Base-by-base conservation (phyloP, 2,888 invertebrate species). In the Therioaphis trifolii region DNA sequence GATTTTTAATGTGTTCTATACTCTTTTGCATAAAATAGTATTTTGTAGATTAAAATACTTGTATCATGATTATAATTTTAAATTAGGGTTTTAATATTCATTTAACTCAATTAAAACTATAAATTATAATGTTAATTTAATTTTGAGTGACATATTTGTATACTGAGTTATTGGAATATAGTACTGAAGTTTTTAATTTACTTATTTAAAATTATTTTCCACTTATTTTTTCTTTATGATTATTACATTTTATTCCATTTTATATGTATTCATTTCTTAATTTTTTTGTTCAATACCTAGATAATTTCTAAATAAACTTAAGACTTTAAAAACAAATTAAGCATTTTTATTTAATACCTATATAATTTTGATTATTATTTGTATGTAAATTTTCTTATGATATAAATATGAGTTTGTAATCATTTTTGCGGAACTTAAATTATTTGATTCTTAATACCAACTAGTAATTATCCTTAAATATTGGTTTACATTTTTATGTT, bases 1-100 rank as follows among this genome's bases (percentile, higher is more conserved):
- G 15, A 15, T 68, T 78, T 11, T 78, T 11, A 29, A 21, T 21
- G 2, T 14, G 15, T 29, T 29, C 5, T 18, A 79, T 24, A 14
- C 2, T 71, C 2, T 71, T 72, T 63, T 63, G 63, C 24, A 61
- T 7, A 7, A 82, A 49, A 35, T 71, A 35, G 12, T 69, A 63
- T 82, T 43, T 61, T 72, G 27, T 63, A 24, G 68, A 68, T 40
- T 63, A 24, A 15, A 43, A 79, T 55, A 58, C 46, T n/a, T n/a
- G n/a, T n/a, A n/a, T n/a, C 12, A 80, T 72, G 24, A 49, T 52
- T 72, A 21, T 5, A 35, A 82, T 72, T n/a, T 72, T 58, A 58
- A 58, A 71, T 63, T 69, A 29, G 11, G 11, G 5, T 11, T 1
- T 77, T 63, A 46, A 49, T 66, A 75, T 24, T 40, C 9, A 49